These are phyloP conservation scores for Gadus macrocephalus DNA, from an alignment of 2,113 vertebrate genomes.

Conservation along the genomic window DNA sequence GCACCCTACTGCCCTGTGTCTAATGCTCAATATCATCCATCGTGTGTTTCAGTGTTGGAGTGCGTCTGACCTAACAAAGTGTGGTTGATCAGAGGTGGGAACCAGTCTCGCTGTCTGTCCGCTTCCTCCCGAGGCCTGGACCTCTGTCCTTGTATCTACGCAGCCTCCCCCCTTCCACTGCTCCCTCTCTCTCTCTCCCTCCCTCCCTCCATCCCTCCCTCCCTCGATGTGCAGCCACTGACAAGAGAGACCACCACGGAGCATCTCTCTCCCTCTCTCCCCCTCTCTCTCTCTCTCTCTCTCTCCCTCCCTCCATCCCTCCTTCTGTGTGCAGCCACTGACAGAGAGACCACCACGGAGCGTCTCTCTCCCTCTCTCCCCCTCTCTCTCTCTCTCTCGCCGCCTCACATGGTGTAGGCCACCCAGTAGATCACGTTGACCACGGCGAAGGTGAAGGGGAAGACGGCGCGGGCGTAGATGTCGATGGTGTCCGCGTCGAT, in stretches of 20 bases:
- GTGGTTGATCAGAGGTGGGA: constrained; percentile 30
- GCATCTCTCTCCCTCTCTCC: not conserved
- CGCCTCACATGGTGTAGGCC: constrained; percentile 85
- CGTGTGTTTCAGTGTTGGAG: too few relatives aligned
- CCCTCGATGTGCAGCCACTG: not conserved
- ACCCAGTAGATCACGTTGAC: constrained; percentile 98
- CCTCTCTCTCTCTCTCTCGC: too few relatives aligned
- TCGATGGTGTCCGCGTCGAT: constrained; percentile 96
- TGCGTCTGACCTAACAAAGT: constrained; percentile 30
- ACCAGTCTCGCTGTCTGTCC: constrained; percentile 19
- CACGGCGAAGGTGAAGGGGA: constrained; percentile 92
- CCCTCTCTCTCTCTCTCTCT: not conserved
- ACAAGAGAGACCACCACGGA: not conserved
- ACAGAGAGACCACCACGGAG: not conserved
- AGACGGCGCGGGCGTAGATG: constrained; percentile 90
- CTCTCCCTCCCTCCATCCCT: not conserved
- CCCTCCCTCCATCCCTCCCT: constrained; percentile 28
- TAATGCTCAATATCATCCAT: too few relatives aligned
- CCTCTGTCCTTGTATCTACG: constrained; percentile 30
- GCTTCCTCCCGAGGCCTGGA: constrained; percentile 24
- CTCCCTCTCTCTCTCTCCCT: constrained; percentile 10
- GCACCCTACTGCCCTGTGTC: too few relatives aligned
- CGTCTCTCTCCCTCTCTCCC: constrained; percentile 12
- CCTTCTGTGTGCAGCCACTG: not conserved
- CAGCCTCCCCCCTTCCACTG: constrained; percentile 47